These are phyloP conservation scores for Harpalus rufipes DNA, from an alignment of 2,888 invertebrate genomes.

Conservation along the genomic window DNA sequence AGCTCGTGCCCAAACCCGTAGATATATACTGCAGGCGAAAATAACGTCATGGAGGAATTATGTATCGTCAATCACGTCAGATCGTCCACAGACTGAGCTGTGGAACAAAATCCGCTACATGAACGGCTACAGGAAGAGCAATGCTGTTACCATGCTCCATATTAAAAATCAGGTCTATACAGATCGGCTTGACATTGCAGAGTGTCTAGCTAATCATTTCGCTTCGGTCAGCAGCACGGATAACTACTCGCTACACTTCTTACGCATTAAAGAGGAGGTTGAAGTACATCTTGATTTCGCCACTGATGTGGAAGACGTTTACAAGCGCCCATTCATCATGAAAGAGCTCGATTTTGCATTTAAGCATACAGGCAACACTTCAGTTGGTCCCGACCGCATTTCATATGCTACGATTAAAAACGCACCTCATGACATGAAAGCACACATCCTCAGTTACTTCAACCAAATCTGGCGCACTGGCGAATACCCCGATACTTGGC, in stretches of 20 bases:
- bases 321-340: slow-evolving; percentile 21
- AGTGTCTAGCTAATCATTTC: slow-evolving; percentile 30
- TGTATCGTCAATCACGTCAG: slow-evolving; percentile 21
- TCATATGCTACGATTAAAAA: slow-evolving; percentile 19
- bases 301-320: slow-evolving; percentile 7
- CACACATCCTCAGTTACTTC: not conserved
- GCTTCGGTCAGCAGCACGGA: slow-evolving; percentile 6
- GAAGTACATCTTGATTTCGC: slow-evolving; percentile 18
- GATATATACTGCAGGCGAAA: slow-evolving; percentile 30
- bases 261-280: slow-evolving; percentile 26
- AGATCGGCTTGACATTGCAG: slow-evolving; percentile 4
- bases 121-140: slow-evolving; percentile 41
- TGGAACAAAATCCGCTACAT: slow-evolving; percentile 52
- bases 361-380: slow-evolving; percentile 15
- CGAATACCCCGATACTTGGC: too few species aligned
- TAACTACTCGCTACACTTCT: slow-evolving; percentile 17
- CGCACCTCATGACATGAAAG: slow-evolving; percentile 3
- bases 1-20: not conserved
- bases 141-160: slow-evolving; percentile 12
- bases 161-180: slow-evolving; percentile 31
- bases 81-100: slow-evolving; percentile 11
- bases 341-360: slow-evolving; percentile 13
- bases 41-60: slow-evolving; percentile 49
- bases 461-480: too few species aligned
- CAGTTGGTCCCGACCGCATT: slow-evolving; percentile 3